Conservation (phyloP, 2,113 vertebrate genomes). For the Machaerirhynchus nigripectus region DNA sequence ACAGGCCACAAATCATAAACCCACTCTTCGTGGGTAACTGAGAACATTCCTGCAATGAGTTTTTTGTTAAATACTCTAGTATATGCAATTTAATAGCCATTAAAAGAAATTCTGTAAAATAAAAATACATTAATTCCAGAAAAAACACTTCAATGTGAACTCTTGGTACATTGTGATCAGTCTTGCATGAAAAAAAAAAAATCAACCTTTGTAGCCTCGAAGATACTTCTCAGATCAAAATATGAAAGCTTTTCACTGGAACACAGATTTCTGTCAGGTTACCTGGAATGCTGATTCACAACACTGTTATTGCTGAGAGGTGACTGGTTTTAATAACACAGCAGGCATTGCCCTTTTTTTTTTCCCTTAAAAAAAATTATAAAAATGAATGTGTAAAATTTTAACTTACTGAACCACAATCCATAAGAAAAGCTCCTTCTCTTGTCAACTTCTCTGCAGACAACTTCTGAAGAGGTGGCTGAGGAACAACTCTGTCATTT, state of each 20-base stretch:
- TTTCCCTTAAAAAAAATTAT: too few relatives aligned
- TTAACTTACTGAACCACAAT: conserved; percentile 88
- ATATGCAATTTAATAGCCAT: neutral
- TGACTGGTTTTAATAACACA: neutral
- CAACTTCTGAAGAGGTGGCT: conserved; percentile 88
- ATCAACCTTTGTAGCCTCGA: neutral
- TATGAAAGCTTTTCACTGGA: neutral
- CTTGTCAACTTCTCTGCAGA: conserved; percentile 87
- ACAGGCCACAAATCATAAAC: neutral
- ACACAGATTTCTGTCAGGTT: neutral
- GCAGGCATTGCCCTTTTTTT: neutral
- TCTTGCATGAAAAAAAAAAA: neutral
- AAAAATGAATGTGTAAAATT: too few relatives aligned
- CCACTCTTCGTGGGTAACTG: accelerated
- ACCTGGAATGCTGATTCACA: neutral
- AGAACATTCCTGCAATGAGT: neutral
- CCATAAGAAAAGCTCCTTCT: conserved; percentile 95
- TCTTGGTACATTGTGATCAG: neutral
- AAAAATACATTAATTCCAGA: neutral
- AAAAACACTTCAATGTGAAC: neutral
- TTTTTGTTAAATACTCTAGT: neutral
- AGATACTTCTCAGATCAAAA: neutral
- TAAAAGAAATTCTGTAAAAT: neutral
- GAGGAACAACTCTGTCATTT: conserved; percentile 87
- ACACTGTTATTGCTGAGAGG: neutral